Evolutionary conservation across 2,113 vertebrate species (phyloP).

Genomic region (Cnemophilus loriae): DNA sequence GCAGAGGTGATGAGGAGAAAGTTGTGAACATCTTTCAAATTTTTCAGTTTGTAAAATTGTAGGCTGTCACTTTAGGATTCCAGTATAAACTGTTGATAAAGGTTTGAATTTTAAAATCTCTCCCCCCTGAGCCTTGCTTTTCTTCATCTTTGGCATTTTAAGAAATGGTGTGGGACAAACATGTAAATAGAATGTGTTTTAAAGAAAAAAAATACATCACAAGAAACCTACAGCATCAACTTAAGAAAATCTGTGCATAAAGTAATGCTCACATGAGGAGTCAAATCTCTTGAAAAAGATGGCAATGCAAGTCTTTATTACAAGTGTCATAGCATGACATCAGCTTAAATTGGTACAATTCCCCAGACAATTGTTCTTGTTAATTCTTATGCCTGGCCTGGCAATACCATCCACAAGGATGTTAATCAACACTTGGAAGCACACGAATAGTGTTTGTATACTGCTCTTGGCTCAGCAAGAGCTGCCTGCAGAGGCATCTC

Average conservation of each 20-base stretch:
- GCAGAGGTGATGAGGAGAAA: not conserved
- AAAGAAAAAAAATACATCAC: not conserved
- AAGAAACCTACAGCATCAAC: not conserved
- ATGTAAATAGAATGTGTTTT: not conserved
- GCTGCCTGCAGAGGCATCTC: not conserved
- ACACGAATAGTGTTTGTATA: accelerated
- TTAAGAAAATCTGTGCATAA: not conserved
- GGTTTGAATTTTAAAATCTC: not conserved
- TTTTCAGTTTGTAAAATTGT: not conserved
- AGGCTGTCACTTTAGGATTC: not conserved
- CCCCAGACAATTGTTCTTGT: not conserved
- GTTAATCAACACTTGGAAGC: not conserved
- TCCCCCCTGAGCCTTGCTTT: not conserved
- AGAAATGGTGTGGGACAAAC: not conserved
- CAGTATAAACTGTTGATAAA: not conserved
- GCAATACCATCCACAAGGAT: not conserved
- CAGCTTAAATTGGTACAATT: not conserved
- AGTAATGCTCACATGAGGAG: not conserved
- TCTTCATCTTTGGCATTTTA: not conserved
- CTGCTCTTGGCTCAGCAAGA: not conserved
- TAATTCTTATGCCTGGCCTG: not conserved
- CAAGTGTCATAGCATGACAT: not conserved
- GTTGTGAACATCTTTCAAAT: not conserved
- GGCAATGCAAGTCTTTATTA: not conserved
- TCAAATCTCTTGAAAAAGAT: not conserved